These are phyloP conservation scores for Tinea trinotella DNA, from an alignment of 2,888 invertebrate species.

Conservation along the genomic window DNA sequence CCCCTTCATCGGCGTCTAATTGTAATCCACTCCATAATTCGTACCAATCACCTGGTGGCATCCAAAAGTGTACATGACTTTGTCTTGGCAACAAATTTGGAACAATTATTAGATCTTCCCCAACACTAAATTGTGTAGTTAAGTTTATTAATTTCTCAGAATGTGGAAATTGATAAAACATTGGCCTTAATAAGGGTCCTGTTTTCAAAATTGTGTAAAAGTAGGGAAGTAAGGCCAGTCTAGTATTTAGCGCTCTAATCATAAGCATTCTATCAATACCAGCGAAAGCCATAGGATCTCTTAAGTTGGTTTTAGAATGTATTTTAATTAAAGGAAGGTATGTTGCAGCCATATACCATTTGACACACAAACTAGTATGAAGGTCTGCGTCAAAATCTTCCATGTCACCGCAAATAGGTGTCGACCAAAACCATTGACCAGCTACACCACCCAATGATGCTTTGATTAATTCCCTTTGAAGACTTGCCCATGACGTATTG, in stretches of 20 bases:
- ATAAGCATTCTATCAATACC: slow-evolving; percentile 52
- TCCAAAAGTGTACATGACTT: slow-evolving; percentile 56
- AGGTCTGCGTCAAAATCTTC: slow-evolving; percentile 40
- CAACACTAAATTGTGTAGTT: slow-evolving; percentile 74
- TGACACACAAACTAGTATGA: slow-evolving; percentile 69
- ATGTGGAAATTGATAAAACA: slow-evolving; percentile 74
- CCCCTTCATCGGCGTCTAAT: slow-evolving; percentile 39
- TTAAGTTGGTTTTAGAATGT: slow-evolving; percentile 45
- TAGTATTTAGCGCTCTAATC: slow-evolving; percentile 50
- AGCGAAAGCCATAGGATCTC: slow-evolving; percentile 60
- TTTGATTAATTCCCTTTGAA: slow-evolving; percentile 61
- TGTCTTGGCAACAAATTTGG: slow-evolving; percentile 68
- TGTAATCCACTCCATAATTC: slow-evolving; percentile 69
- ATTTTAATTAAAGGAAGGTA: slow-evolving; percentile 75
- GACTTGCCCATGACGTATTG: slow-evolving; percentile 70
- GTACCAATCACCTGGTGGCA: slow-evolving; percentile 71
- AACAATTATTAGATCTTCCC: slow-evolving; percentile 70
- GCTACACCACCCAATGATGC: slow-evolving; percentile 64
- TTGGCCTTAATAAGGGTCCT: slow-evolving; percentile 73
- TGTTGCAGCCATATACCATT: slow-evolving; percentile 79
- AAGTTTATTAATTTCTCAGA: slow-evolving; percentile 53
- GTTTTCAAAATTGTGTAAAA: slow-evolving; percentile 67
- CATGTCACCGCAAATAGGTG: slow-evolving; percentile 73
- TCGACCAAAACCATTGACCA: slow-evolving; percentile 61
- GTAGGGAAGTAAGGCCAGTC: slow-evolving; percentile 72